phyloP scores from a whole-genome alignment of 2,113 vertebrate genomes.

The Sinocyclocheilus anshuiensis region DNA sequence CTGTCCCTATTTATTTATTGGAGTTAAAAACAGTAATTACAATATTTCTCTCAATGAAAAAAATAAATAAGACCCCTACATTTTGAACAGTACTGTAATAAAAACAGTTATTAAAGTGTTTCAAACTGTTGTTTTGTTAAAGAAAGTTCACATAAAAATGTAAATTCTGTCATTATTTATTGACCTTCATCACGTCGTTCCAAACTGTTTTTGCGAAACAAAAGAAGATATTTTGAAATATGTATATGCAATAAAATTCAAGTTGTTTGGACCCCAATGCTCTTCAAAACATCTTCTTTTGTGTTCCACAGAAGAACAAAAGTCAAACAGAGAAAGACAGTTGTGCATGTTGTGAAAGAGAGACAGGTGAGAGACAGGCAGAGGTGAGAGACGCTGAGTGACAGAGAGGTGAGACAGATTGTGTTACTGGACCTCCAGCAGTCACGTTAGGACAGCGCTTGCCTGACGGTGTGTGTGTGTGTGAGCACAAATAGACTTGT shows the following conservation, averaged over 20 bases:
- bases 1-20: too few species aligned
- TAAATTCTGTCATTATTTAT: too few species aligned
- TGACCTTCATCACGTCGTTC: neutral
- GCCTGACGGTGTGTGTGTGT: constrained; percentile 6
- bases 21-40: too few species aligned
- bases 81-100: neutral
- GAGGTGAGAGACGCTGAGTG: constrained; percentile 26
- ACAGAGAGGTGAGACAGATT: constrained; percentile 26
- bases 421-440: constrained; percentile 30
- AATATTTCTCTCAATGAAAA: too few species aligned
- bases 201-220: neutral
- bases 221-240: neutral
- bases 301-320: neutral
- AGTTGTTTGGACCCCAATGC: neutral
- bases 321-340: neutral
- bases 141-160: neutral
- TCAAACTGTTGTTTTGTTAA: neutral
- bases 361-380: constrained; percentile 2
- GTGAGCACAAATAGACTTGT: neutral
- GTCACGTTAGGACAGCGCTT: constrained; percentile 27
- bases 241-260: neutral
- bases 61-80: neutral
- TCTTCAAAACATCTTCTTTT: neutral
- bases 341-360: neutral
- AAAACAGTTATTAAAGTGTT: neutral